Base-by-base conservation (phyloP, 2,888 invertebrate species). In the Exocentrus adspersus region DNA sequence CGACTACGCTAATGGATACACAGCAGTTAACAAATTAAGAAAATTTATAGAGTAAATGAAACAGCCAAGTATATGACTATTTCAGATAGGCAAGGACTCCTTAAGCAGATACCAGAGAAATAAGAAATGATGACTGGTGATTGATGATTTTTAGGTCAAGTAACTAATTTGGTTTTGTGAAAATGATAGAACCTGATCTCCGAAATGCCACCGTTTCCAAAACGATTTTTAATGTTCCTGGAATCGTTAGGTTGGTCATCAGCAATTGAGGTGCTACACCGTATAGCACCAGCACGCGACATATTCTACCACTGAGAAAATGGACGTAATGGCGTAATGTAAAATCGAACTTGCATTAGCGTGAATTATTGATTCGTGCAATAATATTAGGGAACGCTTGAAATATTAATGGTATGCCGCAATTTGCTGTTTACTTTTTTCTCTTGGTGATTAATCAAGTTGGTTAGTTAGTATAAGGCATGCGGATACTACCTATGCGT, bases 281-380 rank as follows among this genome's bases (percentile, higher is more conserved):
- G n/a, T n/a, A n/a, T n/a, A n/a, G n/a, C n/a, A n/a, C n/a, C n/a
- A n/a, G n/a, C n/a, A 50, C 17, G 32, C n/a, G 19, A 59, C 37
- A 19, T 14, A n/a, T n/a, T n/a, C 20, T n/a, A n/a, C 45, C 24
- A 32, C 30, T 58, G 16, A 50, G 24, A 53, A 62, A 45, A 57
- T 62, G 28, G 69, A 65, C 62, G 65, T 69, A 67, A 72, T 67
- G 64, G 56, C 64, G 41, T 70, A 68, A 69, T 69, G 68, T 64
- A 65, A 60, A 65, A 67, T 72, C 72, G 70, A 72, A 67, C 66
- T 68, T 69, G 66, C 66, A 70, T 72, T 70, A 60, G 46, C 51
- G 19, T 53, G 21, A 64, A 64, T 64, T 60, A 60, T 60, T 64
- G 32, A 53, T 56, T 64, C 50, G 60, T 50, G 60, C 60, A 64